Evolutionary conservation across 1,140 invertebrate genomes (phyloP).

Genomic region (Amyelois transitella): DNA sequence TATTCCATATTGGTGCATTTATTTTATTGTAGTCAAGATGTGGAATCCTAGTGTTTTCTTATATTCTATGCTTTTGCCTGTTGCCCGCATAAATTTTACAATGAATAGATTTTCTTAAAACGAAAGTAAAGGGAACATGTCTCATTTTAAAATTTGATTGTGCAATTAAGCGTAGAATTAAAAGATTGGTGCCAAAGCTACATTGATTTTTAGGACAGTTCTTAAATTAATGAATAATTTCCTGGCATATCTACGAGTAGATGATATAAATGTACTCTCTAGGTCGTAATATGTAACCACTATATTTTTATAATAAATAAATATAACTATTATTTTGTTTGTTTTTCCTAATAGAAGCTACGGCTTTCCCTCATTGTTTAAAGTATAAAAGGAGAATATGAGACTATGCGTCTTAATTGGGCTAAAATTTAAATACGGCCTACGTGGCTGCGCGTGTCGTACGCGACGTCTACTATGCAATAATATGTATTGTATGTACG

Average conservation of each 20-base stretch:
- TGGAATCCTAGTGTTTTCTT: slow-evolving; percentile 3
- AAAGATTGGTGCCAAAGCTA: slow-evolving; percentile 58
- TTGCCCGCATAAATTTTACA: slow-evolving; percentile 13
- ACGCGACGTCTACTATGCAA: too few species aligned
- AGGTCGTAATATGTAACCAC: slow-evolving; percentile 35
- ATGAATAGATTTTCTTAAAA: too few species aligned
- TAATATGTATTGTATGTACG: too few species aligned
- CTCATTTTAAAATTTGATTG: slow-evolving; percentile 4
- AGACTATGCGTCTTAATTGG: too few species aligned
- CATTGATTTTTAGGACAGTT: slow-evolving; percentile 14
- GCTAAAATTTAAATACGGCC: too few species aligned
- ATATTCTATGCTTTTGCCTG: too few species aligned
- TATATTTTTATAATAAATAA: slow-evolving; percentile 49
- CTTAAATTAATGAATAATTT: slow-evolving; percentile 20
- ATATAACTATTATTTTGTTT: slow-evolving; percentile 12
- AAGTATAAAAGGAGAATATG: too few species aligned
- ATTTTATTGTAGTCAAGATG: slow-evolving; percentile 26
- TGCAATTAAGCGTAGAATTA: slow-evolving; percentile 6
- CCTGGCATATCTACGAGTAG: slow-evolving; percentile 26
- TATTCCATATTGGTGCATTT: slow-evolving; percentile 52
- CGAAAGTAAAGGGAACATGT: too few species aligned
- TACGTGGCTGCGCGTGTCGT: too few species aligned
- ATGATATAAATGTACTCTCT: slow-evolving; percentile 24
- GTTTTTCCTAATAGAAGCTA: slow-evolving; percentile 7
- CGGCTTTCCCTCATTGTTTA: too few species aligned